A percentile compares a stretch with the other conserved stretches of the same genome.
phyloP scores from a whole-genome alignment of 1,140 invertebrate genomes.

The Uloborus diversus region DNA sequence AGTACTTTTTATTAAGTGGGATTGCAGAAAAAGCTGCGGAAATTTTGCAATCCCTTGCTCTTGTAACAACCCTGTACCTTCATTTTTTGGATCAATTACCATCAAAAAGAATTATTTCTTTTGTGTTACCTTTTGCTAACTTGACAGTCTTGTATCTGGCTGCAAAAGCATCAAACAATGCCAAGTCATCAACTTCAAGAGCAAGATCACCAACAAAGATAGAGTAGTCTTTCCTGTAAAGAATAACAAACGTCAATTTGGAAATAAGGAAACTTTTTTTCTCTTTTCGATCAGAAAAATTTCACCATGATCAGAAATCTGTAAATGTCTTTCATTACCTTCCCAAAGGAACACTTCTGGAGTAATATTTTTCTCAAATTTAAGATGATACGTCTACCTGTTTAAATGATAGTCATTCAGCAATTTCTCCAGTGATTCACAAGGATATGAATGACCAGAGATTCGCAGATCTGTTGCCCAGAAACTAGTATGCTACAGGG shows the following conservation, averaged over 20 bases:
- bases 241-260: neutral
- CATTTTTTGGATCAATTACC: too few relatives aligned
- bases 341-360: conserved; percentile 26
- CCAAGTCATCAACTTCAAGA: conserved; percentile 96
- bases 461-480: conserved; percentile 7
- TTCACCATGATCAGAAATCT: conserved; percentile 32
- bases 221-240: conserved; percentile 78
- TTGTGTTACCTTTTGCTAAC: conserved; percentile 93
- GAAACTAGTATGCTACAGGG: conserved; percentile 19
- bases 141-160: conserved; percentile 90
- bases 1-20: too few relatives aligned
- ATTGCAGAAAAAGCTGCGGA: too few relatives aligned
- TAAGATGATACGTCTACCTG: conserved; percentile 32
- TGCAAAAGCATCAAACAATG: conserved; percentile 89
- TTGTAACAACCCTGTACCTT: too few relatives aligned
- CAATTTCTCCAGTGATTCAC: conserved; percentile 16
- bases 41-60: too few relatives aligned
- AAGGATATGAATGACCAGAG: conserved; percentile 26
- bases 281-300: conserved; percentile 1
- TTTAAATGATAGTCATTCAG: conserved; percentile 33
- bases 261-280: neutral
- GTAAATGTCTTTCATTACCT: conserved; percentile 30
- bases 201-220: conserved; percentile 95
- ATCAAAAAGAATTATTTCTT: too few relatives aligned
- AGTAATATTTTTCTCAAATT: conserved; percentile 39